A percentile compares a stretch with the other conserved stretches of the same genome.
These are phyloP conservation scores for Cottus gobio DNA, from an alignment of 2,113 vertebrate species.

Conservation along the genomic window DNA sequence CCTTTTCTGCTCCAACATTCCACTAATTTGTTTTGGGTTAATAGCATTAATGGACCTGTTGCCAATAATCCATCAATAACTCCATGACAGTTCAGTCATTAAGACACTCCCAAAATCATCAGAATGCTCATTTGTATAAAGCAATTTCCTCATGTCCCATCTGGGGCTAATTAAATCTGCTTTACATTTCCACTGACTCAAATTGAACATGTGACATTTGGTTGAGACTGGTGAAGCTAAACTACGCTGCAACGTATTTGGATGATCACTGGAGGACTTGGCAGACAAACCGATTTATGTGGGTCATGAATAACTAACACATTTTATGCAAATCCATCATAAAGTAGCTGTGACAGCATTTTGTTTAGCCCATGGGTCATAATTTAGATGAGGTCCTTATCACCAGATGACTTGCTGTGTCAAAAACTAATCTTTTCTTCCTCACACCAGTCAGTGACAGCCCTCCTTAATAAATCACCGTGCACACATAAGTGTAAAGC, in stretches of 20 bases:
- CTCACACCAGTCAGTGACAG: conserved; percentile 20
- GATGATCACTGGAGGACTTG: conserved; percentile 3
- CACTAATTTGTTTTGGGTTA: neutral
- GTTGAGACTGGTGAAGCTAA: neutral
- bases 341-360: conserved; percentile 12
- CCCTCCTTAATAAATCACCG: conserved; percentile 20
- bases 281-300: conserved; percentile 2
- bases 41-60: neutral
- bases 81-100: neutral
- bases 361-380: conserved; percentile 55
- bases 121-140: neutral
- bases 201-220: neutral
- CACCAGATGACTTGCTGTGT: conserved; percentile 27
- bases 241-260: neutral
- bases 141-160: neutral
- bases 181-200: neutral
- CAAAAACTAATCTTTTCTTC: conserved; percentile 28
- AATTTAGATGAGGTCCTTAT: conserved; percentile 33
- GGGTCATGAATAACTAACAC: conserved; percentile 30
- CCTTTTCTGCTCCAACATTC: neutral
- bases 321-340: conserved; percentile 50
- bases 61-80: neutral
- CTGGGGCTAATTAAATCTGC: neutral
- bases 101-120: neutral
- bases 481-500: neutral